Conservation (phyloP, 2,888 invertebrate species). For the Patella caerulea region DNA sequence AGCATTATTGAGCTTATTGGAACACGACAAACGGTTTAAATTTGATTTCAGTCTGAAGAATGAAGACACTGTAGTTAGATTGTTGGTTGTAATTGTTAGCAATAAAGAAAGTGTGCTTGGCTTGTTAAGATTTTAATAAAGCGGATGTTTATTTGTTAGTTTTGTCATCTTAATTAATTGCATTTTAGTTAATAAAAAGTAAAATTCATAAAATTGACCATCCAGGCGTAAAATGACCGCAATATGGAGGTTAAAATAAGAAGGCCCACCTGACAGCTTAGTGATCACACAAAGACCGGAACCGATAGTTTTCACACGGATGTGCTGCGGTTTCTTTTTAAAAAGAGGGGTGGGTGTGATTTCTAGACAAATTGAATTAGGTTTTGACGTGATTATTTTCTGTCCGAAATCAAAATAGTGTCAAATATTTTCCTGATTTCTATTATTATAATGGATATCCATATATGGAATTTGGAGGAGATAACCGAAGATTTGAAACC, state of each 20-base stretch:
- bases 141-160: slow-evolving; percentile 6
- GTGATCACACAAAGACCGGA: too few species aligned
- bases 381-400: too few species aligned
- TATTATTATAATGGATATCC: too few species aligned
- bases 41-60: not conserved
- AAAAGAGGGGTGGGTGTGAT: too few species aligned
- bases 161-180: slow-evolving; percentile 7
- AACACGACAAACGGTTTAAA: slow-evolving; percentile 2
- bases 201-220: not conserved
- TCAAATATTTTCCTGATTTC: too few species aligned
- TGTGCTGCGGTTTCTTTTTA: too few species aligned
- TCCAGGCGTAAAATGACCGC: not conserved
- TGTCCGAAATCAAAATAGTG: too few species aligned
- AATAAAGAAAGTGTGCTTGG: not conserved
- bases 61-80: not conserved
- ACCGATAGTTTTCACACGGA: too few species aligned
- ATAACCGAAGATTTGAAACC: too few species aligned
- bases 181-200: slow-evolving; percentile 5
- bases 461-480: too few species aligned
- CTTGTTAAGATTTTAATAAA: slow-evolving; percentile 3
- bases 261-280: not conserved
- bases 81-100: slow-evolving; percentile 7
- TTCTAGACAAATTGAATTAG: too few species aligned
- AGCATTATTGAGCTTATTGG: slow-evolving; percentile 9
- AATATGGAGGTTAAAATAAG: not conserved